A percentile compares a stretch with the other conserved stretches of the same genome.
Evolutionary conservation across 2,888 invertebrate genomes (phyloP).

Genomic region (Pseudococcus jackbeardsleyi): DNA sequence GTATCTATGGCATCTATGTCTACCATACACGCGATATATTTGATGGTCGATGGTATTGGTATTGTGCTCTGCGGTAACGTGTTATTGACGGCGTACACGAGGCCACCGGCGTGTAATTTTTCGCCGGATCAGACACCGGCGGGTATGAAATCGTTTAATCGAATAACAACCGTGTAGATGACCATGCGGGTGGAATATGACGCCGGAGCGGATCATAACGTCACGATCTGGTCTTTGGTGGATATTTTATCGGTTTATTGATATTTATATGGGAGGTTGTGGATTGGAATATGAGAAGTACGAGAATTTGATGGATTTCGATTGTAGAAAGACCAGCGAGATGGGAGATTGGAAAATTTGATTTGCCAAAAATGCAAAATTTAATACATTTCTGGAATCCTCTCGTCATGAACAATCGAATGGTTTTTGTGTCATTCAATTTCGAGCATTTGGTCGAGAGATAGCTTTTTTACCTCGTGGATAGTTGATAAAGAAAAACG

Average conservation of each 20-base stretch:
- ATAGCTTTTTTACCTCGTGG: too few relatives aligned
- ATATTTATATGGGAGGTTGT: too few relatives aligned
- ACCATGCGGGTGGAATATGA: conserved; percentile 45
- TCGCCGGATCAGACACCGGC: not conserved
- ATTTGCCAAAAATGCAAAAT: too few relatives aligned
- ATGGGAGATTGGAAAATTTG: too few relatives aligned
- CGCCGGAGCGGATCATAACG: not conserved
- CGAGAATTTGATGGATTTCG: too few relatives aligned
- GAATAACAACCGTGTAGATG: conserved; percentile 16
- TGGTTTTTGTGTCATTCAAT: too few relatives aligned
- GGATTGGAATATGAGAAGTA: too few relatives aligned
- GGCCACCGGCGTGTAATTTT: conserved; percentile 9
- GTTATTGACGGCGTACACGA: not conserved
- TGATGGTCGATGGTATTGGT: not conserved
- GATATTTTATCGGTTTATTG: not conserved
- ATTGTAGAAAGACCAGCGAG: too few relatives aligned
- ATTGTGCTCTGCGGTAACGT: not conserved
- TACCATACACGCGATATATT: not conserved
- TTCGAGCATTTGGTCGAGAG: too few relatives aligned
- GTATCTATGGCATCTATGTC: conserved; percentile 2
- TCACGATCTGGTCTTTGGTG: not conserved
- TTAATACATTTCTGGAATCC: too few relatives aligned
- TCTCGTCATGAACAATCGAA: too few relatives aligned
- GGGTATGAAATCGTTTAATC: conserved; percentile 36
- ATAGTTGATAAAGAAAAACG: too few relatives aligned